Conservation (phyloP, 2,113 vertebrate species). For the Pan paniscus region DNA sequence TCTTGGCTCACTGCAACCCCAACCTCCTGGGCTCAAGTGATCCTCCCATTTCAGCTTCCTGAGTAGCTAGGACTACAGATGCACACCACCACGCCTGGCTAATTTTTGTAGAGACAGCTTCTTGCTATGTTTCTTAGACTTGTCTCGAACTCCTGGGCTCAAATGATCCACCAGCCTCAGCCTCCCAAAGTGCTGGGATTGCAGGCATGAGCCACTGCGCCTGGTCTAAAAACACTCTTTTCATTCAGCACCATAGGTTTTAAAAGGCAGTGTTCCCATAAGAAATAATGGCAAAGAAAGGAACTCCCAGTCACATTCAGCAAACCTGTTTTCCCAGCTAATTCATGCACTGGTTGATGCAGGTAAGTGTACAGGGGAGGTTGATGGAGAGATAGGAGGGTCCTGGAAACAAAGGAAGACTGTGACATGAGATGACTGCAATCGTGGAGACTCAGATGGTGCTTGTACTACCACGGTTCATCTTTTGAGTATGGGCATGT, state of each 20-base stretch:
- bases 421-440: neutral
- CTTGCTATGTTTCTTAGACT: neutral
- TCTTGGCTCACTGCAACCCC: neutral
- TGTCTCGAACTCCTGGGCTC: neutral
- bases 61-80: neutral
- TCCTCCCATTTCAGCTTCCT: neutral
- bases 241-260: neutral
- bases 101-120: neutral
- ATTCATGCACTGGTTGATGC: neutral
- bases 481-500: neutral
- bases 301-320: neutral
- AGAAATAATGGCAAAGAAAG: neutral
- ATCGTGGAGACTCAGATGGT: neutral
- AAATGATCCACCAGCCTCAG: neutral
- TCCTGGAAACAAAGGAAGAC: neutral
- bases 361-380: no score
- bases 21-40: neutral
- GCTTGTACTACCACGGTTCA: neutral
- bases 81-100: neutral
- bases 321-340: neutral
- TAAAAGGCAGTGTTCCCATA: neutral
- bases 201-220: no score
- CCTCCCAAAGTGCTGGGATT: no score
- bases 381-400: neutral
- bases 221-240: neutral